phyloP scores from a whole-genome alignment of 92 coral and sea anemone species.

The Palythoa grandis region DNA sequence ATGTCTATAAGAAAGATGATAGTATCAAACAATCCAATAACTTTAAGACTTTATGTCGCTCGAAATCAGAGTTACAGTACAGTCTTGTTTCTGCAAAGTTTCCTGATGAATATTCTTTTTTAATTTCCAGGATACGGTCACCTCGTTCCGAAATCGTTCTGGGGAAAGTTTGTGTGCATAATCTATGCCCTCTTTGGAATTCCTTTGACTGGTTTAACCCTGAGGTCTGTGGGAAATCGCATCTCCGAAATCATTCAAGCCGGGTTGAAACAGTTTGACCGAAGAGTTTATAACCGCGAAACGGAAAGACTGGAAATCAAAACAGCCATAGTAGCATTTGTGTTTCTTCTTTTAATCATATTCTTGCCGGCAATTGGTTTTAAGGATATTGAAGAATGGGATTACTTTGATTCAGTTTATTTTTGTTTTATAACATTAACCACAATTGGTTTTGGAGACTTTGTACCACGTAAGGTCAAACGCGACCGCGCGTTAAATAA shows the following conservation, averaged over 20 bases:
- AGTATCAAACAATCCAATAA: too few species aligned
- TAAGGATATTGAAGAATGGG: conserved; percentile 71
- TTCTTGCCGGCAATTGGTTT: conserved; percentile 86
- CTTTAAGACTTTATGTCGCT: not conserved
- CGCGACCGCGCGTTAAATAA: not conserved
- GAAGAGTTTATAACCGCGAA: conserved; percentile 89
- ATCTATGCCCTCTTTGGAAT: conserved; percentile 91
- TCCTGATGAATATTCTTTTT: conserved; percentile 1
- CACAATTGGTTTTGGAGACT: conserved; percentile 97
- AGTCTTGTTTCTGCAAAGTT: not conserved
- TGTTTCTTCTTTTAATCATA: conserved; percentile 71
- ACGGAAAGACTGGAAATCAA: conserved; percentile 93
- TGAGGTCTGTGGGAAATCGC: conserved; percentile 94
- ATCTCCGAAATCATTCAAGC: conserved; percentile 82
- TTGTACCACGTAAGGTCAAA: conserved; percentile 70
- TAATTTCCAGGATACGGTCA: conserved; percentile 91
- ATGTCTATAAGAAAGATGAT: not conserved
- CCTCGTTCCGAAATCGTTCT: conserved; percentile 77
- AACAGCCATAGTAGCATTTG: conserved; percentile 86
- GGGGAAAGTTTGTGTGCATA: conserved; percentile 84
- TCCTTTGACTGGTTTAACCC: conserved; percentile 91
- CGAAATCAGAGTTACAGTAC: not conserved
- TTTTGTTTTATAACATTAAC: conserved; percentile 92
- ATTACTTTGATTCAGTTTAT: conserved; percentile 79
- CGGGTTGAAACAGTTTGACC: conserved; percentile 71